phyloP scores from a whole-genome alignment of 2,797 vertebrate genomes.

The Cossypha polioptera region DNA sequence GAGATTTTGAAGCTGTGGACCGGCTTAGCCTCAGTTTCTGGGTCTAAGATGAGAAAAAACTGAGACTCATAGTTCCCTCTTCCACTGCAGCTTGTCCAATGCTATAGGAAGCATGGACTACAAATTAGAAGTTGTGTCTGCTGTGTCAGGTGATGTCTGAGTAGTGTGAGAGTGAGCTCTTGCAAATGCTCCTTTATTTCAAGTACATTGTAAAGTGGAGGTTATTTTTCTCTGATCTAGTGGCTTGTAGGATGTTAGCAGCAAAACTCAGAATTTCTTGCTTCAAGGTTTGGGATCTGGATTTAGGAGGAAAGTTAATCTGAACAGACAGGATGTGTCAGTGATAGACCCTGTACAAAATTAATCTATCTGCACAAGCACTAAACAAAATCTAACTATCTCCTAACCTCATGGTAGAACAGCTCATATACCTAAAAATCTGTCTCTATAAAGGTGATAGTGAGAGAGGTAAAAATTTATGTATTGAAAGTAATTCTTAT shows the following conservation, averaged over 20 bases:
- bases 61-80: rapidly evolving
- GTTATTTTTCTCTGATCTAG: not conserved
- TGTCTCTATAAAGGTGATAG: not conserved
- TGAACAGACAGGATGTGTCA: not conserved
- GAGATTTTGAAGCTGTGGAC: not conserved
- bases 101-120: not conserved
- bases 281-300: not conserved
- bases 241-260: not conserved
- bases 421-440: not conserved
- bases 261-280: not conserved
- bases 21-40: not conserved
- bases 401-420: not conserved
- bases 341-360: not conserved
- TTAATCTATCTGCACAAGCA: not conserved
- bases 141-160: not conserved
- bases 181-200: not conserved
- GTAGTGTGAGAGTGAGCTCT: not conserved
- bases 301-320: not conserved
- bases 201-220: not conserved
- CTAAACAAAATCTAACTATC: not conserved
- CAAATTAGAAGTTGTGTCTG: not conserved
- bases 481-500: not conserved
- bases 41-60: not conserved
- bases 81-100: not conserved
- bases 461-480: not conserved